These are phyloP conservation scores for Chaetogeoica ovagalla DNA, from an alignment of 2,888 invertebrate genomes.

Conservation along the genomic window DNA sequence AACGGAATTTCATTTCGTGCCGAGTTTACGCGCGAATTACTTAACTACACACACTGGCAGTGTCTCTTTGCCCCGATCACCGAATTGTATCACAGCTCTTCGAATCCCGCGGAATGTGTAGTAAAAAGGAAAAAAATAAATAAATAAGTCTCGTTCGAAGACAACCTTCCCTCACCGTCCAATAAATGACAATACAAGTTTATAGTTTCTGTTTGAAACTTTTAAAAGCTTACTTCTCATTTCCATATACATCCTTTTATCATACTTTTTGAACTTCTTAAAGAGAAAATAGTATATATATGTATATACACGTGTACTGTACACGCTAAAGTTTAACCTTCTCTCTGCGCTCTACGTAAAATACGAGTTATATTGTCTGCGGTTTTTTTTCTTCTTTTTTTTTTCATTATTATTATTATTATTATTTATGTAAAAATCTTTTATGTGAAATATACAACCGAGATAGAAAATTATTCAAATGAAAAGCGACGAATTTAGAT, in stretches of 20 bases:
- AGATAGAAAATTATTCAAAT: slow-evolving; percentile 10
- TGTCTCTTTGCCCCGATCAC: too few species aligned
- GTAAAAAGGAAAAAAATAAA: too few species aligned
- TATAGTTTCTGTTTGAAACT: slow-evolving; percentile 27
- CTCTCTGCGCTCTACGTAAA: background rate
- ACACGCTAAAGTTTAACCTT: slow-evolving; percentile 23
- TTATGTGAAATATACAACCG: background rate
- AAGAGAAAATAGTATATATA: slow-evolving; percentile 1
- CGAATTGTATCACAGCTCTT: too few species aligned
- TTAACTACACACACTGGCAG: too few species aligned
- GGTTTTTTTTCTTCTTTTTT: background rate
- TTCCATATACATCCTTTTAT: slow-evolving; percentile 20
- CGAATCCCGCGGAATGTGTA: too few species aligned
- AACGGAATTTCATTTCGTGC: background rate
- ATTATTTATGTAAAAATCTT: slow-evolving; percentile 16
- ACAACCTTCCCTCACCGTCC: background rate
- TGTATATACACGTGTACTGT: background rate
- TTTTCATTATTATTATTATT: too few species aligned
- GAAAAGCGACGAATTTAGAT: background rate
- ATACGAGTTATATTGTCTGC: slow-evolving; percentile 7
- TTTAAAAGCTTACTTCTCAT: slow-evolving; percentile 24
- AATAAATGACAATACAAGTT: slow-evolving; percentile 14
- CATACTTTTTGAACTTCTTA: slow-evolving; percentile 21
- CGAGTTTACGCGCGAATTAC: too few species aligned
- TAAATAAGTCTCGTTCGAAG: slow-evolving; percentile 13